A percentile compares a stretch with the other conserved stretches of the same genome.
Evolutionary conservation across 2,797 vertebrate genomes (phyloP).

Genomic region (Rhinichthys osculus): DNA sequence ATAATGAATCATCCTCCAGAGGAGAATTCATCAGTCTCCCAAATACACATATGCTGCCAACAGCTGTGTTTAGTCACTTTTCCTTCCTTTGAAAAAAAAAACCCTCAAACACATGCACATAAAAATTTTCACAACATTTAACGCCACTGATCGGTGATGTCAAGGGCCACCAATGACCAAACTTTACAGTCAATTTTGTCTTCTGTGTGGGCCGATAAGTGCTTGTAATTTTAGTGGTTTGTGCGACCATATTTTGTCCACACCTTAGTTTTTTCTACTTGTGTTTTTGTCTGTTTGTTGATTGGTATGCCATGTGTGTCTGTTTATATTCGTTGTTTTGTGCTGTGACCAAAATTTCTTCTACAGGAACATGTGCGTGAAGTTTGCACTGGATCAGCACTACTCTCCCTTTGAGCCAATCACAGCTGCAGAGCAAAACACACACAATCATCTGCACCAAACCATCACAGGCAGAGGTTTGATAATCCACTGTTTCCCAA

Average conservation of each 20-base stretch:
- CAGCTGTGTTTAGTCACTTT: slow-evolving; percentile 55
- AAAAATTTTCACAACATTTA: slow-evolving; percentile 18
- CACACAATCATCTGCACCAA: slow-evolving; percentile 12
- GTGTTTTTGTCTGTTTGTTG: slow-evolving; percentile 10
- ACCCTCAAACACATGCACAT: slow-evolving; percentile 7
- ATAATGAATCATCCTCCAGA: slow-evolving; percentile 51
- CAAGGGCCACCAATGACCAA: background rate
- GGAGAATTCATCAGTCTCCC: slow-evolving; percentile 40
- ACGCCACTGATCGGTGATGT: slow-evolving; percentile 31
- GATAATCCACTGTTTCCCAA: background rate
- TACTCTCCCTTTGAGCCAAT: slow-evolving; percentile 24
- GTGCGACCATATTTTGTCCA: background rate
- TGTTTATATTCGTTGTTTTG: slow-evolving; percentile 28
- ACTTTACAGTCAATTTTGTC: background rate
- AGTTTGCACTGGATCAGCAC: background rate
- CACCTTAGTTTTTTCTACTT: background rate
- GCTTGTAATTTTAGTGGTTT: background rate
- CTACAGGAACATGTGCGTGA: slow-evolving; percentile 29
- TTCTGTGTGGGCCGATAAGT: background rate
- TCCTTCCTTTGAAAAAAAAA: slow-evolving; percentile 34
- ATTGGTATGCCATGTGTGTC: slow-evolving; percentile 9
- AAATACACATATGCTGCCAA: slow-evolving; percentile 27
- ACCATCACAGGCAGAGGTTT: background rate
- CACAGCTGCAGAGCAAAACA: slow-evolving; percentile 43
- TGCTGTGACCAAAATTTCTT: background rate